A percentile compares a stretch with the other conserved stretches of the same genome.
Conservation (phyloP, 2,888 invertebrate genomes). For the Chymomyza fuscimana region DNA sequence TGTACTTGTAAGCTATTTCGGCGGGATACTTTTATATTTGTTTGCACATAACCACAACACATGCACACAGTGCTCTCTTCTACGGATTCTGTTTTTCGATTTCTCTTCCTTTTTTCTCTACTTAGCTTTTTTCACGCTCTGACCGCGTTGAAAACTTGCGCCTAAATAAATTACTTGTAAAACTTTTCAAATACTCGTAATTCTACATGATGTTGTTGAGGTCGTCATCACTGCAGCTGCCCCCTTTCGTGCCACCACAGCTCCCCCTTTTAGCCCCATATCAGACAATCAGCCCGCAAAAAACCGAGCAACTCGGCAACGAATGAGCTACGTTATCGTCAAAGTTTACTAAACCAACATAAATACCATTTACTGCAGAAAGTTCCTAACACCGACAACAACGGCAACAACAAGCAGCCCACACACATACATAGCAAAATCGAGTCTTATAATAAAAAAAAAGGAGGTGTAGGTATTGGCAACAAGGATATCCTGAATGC, state of each 20-base stretch:
- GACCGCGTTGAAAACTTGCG: slow-evolving; percentile 66
- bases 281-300: not conserved
- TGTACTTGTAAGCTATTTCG: slow-evolving; percentile 72
- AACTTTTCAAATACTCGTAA: slow-evolving; percentile 74
- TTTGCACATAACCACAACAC: slow-evolving; percentile 70
- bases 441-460: slow-evolving; percentile 50
- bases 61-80: slow-evolving; percentile 44
- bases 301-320: not conserved
- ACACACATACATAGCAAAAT: slow-evolving; percentile 25
- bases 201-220: slow-evolving; percentile 73
- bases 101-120: slow-evolving; percentile 3
- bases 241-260: slow-evolving; percentile 35
- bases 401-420: slow-evolving; percentile 14
- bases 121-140: slow-evolving; percentile 41
- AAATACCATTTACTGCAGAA: slow-evolving; percentile 73
- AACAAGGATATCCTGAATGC: not conserved
- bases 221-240: slow-evolving; percentile 56
- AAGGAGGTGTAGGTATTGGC: slow-evolving; percentile 41
- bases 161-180: slow-evolving; percentile 74
- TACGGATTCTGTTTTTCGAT: slow-evolving; percentile 13
- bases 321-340: slow-evolving; percentile 47
- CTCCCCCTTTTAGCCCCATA: not conserved
- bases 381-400: slow-evolving; percentile 56
- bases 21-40: slow-evolving; percentile 71
- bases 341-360: slow-evolving; percentile 73